Conservation (phyloP, 2,797 vertebrate species). For the Paguma larvata region DNA sequence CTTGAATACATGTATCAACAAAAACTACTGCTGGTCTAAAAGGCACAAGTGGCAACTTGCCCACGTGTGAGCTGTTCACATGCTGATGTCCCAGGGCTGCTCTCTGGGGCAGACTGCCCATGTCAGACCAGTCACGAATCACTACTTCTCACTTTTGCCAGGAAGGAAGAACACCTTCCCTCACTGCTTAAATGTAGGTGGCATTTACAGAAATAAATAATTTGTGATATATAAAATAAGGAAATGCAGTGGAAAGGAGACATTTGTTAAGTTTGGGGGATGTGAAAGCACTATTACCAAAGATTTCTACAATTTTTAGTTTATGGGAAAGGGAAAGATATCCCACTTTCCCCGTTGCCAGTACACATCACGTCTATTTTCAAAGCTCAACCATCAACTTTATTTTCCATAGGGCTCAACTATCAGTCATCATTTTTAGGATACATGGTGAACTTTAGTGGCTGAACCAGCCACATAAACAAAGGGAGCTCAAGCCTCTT, state of each 20-base stretch:
- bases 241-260: not conserved
- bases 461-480: slow-evolving; percentile 58
- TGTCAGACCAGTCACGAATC: not conserved
- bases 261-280: not conserved
- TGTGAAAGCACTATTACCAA: not conserved
- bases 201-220: slow-evolving; percentile 43
- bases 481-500: slow-evolving; percentile 64
- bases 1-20: not conserved
- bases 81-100: not conserved
- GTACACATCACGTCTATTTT: not conserved
- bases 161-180: not conserved
- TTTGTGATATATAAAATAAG: not conserved
- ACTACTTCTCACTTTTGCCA: not conserved
- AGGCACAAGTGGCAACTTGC: not conserved
- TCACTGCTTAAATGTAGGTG: not conserved
- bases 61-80: not conserved
- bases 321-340: not conserved
- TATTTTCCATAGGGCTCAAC: slow-evolving; percentile 59
- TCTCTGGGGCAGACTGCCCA: not conserved
- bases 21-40: not conserved
- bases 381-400: slow-evolving; percentile 30
- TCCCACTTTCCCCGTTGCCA: not conserved
- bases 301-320: slow-evolving; percentile 7
- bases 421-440: slow-evolving; percentile 25
- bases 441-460: not conserved